These are phyloP conservation scores for Sebastes ruberrimus DNA, from an alignment of 2,797 vertebrate species.

Conservation along the genomic window DNA sequence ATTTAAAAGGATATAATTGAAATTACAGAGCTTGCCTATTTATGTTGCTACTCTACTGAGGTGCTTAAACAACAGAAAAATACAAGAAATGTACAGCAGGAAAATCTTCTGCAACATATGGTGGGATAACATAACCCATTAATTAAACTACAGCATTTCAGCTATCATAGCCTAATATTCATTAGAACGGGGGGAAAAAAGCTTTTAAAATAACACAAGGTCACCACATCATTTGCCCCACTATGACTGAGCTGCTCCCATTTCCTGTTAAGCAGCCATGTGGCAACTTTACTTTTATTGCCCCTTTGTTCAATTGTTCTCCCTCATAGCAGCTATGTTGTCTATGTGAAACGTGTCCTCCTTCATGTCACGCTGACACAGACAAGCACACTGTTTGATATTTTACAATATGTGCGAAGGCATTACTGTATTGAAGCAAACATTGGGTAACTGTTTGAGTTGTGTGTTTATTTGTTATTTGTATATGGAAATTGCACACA, in stretches of 20 bases:
- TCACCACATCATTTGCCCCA: background rate
- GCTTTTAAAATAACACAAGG: background rate
- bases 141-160: background rate
- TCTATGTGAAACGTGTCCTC: background rate
- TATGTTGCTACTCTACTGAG: background rate
- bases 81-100: background rate
- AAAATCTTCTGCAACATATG: background rate
- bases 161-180: background rate
- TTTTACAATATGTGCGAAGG: background rate
- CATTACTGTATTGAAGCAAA: background rate
- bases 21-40: background rate
- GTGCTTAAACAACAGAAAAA: background rate
- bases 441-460: background rate
- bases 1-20: background rate
- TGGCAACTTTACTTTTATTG: constrained; percentile 1
- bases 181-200: background rate
- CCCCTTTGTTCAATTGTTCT: constrained; percentile 21
- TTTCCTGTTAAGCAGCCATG: constrained; percentile 3
- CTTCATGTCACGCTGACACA: background rate
- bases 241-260: background rate
- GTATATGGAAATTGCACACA: background rate
- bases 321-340: background rate
- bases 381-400: background rate
- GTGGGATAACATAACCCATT: background rate
- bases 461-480: constrained; percentile 4